These are phyloP conservation scores for Drosophila buzzatii DNA, from an alignment of 2,888 invertebrate species.

Conservation along the genomic window DNA sequence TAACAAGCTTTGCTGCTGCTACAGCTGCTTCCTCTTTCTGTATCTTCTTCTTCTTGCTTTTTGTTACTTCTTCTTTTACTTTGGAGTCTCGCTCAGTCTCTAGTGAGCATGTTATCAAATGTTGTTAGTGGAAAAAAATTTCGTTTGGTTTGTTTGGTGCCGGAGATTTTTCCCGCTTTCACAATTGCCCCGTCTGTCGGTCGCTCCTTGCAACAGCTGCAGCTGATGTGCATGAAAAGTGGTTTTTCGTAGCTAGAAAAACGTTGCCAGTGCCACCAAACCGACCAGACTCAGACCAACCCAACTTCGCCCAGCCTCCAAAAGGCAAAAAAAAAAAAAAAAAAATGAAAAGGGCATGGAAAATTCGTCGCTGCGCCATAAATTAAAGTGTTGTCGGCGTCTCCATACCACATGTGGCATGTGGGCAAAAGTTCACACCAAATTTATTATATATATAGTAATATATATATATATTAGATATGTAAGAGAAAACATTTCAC, in stretches of 20 bases:
- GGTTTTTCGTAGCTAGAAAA: conserved; percentile 68
- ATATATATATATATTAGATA: conserved; percentile 38
- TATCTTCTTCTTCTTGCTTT: not conserved
- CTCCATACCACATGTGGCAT: conserved; percentile 60
- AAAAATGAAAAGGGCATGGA: conserved; percentile 31
- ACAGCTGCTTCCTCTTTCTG: not conserved
- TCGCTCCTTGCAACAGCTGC: conserved; percentile 70
- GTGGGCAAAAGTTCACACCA: conserved; percentile 58
- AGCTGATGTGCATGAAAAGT: conserved; percentile 81
- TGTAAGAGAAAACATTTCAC: conserved; percentile 14
- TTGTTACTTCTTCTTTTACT: not conserved
- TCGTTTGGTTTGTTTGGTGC: conserved; percentile 61
- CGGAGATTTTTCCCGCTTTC: conserved; percentile 59
- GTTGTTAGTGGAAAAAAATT: conserved; percentile 59
- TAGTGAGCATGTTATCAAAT: conserved; percentile 51
- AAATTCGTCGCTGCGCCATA: conserved; percentile 68
- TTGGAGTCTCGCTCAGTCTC: conserved; percentile 2
- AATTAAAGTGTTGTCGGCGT: conserved; percentile 70
- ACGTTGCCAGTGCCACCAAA: conserved; percentile 16
- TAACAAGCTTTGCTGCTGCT: conserved; percentile 67
- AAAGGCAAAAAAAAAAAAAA: conserved; percentile 4
- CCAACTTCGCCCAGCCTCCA: not conserved
- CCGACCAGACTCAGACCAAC: not conserved
- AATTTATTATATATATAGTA: conserved; percentile 63
- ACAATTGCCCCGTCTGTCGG: conserved; percentile 27